These are phyloP conservation scores for Pollenia griseotomentosa DNA, from an alignment of 2,888 invertebrate genomes.

Conservation along the genomic window DNA sequence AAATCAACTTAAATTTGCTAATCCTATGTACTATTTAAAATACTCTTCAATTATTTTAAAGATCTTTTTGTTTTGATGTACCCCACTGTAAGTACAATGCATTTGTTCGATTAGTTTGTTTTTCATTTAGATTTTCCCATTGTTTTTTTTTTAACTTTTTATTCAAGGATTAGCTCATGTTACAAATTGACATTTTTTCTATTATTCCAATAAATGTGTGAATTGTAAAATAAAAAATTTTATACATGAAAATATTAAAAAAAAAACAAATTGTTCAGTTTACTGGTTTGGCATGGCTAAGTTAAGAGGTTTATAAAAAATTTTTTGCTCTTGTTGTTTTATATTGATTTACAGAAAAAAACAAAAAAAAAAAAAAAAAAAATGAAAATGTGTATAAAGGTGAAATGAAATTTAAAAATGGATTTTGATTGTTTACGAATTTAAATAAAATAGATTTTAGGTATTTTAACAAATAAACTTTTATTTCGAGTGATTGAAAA, in stretches of 20 bases:
- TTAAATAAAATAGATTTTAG: background rate
- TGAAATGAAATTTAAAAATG: background rate
- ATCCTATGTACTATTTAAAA: too few relatives aligned
- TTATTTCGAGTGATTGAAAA: background rate
- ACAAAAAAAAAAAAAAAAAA: conserved; percentile 3
- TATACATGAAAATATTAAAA: background rate
- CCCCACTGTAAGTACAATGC: too few relatives aligned
- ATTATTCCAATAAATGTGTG: conserved; percentile 56
- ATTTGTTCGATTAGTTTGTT: background rate
- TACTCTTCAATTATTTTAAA: too few relatives aligned
- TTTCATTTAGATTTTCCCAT: background rate
- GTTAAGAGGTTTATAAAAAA: conserved; percentile 32
- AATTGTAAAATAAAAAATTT: conserved; percentile 46
- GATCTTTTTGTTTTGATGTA: too few relatives aligned
- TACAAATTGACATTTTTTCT: conserved; percentile 61
- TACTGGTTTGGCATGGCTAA: conserved; percentile 32
- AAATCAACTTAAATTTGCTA: too few relatives aligned
- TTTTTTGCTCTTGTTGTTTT: background rate
- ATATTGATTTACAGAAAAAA: background rate
- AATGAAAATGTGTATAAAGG: background rate
- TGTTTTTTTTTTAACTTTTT: background rate
- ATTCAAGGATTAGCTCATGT: conserved; percentile 49
- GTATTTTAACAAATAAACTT: background rate
- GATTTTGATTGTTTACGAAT: background rate
- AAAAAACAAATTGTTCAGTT: conserved; percentile 3